A percentile compares a stretch with the other conserved stretches of the same genome.
Conservation (phyloP, 2,888 invertebrate species). For the Lutraria lutraria region DNA sequence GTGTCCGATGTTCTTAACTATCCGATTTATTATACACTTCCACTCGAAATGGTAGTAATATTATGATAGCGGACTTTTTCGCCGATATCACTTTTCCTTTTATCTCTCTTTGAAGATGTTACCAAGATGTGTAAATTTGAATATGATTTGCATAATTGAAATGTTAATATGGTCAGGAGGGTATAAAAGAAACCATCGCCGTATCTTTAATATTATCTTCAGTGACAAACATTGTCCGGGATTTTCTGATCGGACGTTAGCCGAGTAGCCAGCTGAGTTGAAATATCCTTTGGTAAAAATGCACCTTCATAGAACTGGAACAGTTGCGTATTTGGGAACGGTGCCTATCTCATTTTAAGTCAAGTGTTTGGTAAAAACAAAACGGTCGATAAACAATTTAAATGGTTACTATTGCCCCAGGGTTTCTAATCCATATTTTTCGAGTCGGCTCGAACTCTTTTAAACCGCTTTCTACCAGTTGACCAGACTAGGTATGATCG, state of each 20-base stretch:
- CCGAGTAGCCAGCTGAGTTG: neutral
- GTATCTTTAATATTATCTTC: neutral
- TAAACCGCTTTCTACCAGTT: too few species aligned
- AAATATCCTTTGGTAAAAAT: neutral
- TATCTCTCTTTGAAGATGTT: conserved; percentile 51
- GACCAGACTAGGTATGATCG: too few species aligned
- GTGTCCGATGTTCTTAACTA: conserved; percentile 48
- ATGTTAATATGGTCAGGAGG: neutral
- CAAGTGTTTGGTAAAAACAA: too few species aligned
- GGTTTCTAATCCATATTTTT: too few species aligned
- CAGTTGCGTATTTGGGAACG: too few species aligned
- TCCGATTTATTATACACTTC: conserved; percentile 50
- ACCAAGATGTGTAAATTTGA: neutral
- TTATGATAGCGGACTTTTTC: conserved; percentile 44
- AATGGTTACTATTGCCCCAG: too few species aligned
- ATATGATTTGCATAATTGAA: conserved; percentile 32
- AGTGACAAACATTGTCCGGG: neutral
- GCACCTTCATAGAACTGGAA: too few species aligned
- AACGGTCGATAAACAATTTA: too few species aligned
- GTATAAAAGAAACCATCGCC: neutral
- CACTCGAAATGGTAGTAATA: conserved; percentile 46
- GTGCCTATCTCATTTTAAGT: too few species aligned
- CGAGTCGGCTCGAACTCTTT: too few species aligned
- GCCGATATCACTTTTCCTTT: conserved; percentile 45
- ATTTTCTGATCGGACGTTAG: neutral